Base-by-base conservation (phyloP, 2,888 invertebrate species). In the Orthonychiurus folsomi region DNA sequence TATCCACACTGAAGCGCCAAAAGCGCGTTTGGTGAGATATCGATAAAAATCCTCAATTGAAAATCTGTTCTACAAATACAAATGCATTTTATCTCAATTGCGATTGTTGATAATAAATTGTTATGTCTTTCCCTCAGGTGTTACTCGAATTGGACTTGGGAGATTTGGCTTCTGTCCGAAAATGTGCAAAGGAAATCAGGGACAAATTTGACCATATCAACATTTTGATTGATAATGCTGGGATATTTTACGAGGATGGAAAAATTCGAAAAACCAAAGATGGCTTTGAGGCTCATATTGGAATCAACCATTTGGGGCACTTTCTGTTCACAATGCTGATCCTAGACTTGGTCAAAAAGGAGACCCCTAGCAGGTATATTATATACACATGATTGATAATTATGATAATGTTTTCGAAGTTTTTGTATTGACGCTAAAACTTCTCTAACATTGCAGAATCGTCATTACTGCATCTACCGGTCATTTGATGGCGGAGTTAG, bases 211-310 rank as follows among this genome's bases (percentile, higher is more conserved):
- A 83, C 52, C 80, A 84, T 74, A 83, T 90, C 66, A 85, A 90
- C 77, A 83, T 87, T 2, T 78, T 91, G 1, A 84, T 90, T 58
- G 87, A 88, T 76, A 91, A 91, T 77, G 90, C 89, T 2, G 90
- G 90, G 0, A 84, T 90, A 0, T 83, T 81, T n/a, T 55, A 52
- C 21, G 3, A 15, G 0, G 2, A 20, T 5, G 28, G 20, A 3
- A n/a, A 1, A 1, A 2, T 61, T 82, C 57, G 77, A 59, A 81
- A 81, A 71, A 87, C 87, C 1, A 80, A 82, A 73, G 86, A 90
- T 75, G 86, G 86, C 1, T 86, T 86, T 75, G 90, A 91, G 78
- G 82, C 87, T 66, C 87, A 90, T 76, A 84, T 89, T 70, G 89
- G 88, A 18, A 52, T 63, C 1, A 63, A 63, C 61, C 63, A 63